Evolutionary conservation across 2,888 invertebrate species (phyloP), one percentile per base, ranked within the genome.

Genomic region (Platycheirus albimanus): DNA sequence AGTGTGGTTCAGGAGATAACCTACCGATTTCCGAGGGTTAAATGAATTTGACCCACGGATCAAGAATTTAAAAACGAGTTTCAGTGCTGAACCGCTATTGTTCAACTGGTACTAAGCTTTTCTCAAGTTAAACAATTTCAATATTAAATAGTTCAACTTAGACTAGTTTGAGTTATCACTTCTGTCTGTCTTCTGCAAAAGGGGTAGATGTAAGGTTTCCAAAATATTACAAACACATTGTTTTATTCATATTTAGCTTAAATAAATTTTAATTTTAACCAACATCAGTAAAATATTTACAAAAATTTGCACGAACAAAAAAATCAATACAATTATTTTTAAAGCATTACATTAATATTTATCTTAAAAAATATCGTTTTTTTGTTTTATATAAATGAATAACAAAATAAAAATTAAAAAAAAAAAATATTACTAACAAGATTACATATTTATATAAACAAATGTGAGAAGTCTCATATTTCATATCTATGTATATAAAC

Each of bases 281-380:
- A 75, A 69, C 49, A 64, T 75, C 51, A 64, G 75, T 56, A 63
- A 38, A 69, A 64, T 80, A 80, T 80, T 17, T 75, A 80, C 75
- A 80, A 47, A 75, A 80, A 56, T 71, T 77, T 38, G 52, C 41
- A 30, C 36, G 54, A 49, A 67, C 66, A 56, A 7, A 41, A 30
- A 51, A 58, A 52, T 47, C 36, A 41, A 13, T 19, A 13, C 8
- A 13, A n/a, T 64, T 47, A 20, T 49, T 47, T 24, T 41, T 5
- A 4, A 61, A 58, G 66, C 54, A 11, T 2, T 49, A 56, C 51
- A 51, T 30, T 69, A 38, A 49, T 20, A 15, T 47, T 69, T 64
- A 10, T 69, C 67, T 74, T 63, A 69, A 72, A 49, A n/a, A n/a
- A n/a, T n/a, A n/a, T n/a, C n/a, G n/a, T n/a, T n/a, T n/a, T n/a